phyloP scores from a whole-genome alignment of 2,113 vertebrate species.

The Leucopsar rothschildi region DNA sequence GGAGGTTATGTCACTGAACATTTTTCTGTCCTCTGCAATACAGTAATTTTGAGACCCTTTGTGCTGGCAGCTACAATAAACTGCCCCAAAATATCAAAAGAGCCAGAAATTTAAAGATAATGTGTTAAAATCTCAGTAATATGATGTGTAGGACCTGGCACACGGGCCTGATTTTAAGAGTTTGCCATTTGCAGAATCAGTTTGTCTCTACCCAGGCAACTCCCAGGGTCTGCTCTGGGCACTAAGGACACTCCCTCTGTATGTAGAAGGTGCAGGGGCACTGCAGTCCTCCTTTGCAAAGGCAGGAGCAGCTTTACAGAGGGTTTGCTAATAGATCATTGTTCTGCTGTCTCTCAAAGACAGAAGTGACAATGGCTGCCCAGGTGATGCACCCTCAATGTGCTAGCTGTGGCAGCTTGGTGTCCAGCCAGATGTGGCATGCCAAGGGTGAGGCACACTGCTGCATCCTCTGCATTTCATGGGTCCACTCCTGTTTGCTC shows the following conservation, averaged over 20 bases:
- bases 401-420: neutral
- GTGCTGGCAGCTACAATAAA: neutral
- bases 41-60: rapidly evolving
- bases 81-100: neutral
- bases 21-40: neutral
- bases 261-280: neutral
- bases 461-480: neutral
- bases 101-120: neutral
- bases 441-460: neutral
- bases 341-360: neutral
- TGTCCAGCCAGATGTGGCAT: rapidly evolving
- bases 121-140: neutral
- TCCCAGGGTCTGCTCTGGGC: neutral
- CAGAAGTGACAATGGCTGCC: neutral
- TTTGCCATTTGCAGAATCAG: rapidly evolving
- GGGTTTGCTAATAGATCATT: neutral
- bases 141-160: neutral
- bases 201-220: rapidly evolving
- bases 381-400: rapidly evolving
- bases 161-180: neutral
- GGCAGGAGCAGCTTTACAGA: neutral
- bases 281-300: neutral
- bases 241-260: rapidly evolving
- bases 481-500: neutral
- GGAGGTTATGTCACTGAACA: neutral